A percentile compares a stretch with the other conserved stretches of the same genome.
Conservation (phyloP, 2,888 invertebrate species). For the Watsonalla cultraria region DNA sequence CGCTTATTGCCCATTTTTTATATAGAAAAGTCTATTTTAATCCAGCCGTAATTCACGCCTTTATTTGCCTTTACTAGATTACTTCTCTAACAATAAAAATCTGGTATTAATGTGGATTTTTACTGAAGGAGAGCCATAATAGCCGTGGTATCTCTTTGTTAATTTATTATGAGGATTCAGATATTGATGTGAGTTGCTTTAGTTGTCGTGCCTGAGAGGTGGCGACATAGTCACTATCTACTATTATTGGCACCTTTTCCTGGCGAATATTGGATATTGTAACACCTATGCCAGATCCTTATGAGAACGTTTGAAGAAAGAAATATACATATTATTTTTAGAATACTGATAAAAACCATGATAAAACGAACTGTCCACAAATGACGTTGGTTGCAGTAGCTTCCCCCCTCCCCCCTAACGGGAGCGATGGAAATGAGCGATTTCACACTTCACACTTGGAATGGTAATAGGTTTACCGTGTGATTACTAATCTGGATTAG, state of each 20-base stretch:
- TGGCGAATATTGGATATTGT: too few species aligned
- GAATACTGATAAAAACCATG: too few species aligned
- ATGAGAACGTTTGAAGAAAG: too few species aligned
- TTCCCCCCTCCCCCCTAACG: constrained; percentile 5
- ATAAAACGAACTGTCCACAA: constrained; percentile 30
- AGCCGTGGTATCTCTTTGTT: too few species aligned
- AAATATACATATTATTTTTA: too few species aligned
- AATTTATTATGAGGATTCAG: too few species aligned
- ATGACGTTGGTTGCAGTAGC: constrained; percentile 24
- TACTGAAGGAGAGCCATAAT: constrained; percentile 18
- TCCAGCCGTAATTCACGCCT: constrained; percentile 57
- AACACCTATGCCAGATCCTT: too few species aligned
- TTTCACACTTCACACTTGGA: constrained; percentile 54
- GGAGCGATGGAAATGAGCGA: constrained; percentile 35
- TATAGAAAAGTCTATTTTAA: constrained; percentile 55
- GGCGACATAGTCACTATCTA: too few species aligned
- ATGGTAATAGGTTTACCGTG: constrained; percentile 49
- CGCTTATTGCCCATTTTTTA: constrained; percentile 61
- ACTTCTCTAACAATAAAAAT: constrained; percentile 42
- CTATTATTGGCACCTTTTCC: too few species aligned
- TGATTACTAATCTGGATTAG: constrained; percentile 55
- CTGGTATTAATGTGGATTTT: constrained; percentile 31
- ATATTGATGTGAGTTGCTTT: too few species aligned
- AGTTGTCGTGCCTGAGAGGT: too few species aligned
- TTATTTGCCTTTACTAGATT: constrained; percentile 60